Evolutionary conservation across 2,113 vertebrate genomes (phyloP), one percentile per base, ranked within the genome.

Genomic region (Carettochelys insculpta): DNA sequence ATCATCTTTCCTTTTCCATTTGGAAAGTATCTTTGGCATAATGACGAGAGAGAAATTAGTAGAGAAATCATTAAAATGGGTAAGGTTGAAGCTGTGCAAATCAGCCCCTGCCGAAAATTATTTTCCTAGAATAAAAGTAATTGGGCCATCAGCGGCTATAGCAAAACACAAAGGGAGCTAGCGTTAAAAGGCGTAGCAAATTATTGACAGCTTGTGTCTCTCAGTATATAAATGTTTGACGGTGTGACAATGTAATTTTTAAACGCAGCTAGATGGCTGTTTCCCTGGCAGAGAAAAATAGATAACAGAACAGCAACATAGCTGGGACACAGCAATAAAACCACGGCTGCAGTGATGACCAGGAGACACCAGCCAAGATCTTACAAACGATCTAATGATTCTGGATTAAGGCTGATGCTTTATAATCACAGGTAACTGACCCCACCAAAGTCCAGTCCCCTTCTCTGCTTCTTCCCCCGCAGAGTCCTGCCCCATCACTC

Each of bases 1-100:
- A 95, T 71, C 90, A 80, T 48, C 93, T 82, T 91, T 94, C 91
- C 83, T 85, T 89, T 95, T 86, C 89, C 90, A 92, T 94, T 93
- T 41, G 78, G 93, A 96, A 97, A 88, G 87, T 90, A 51, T 41
- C 84, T 61, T 45, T 50, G 31, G 94, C 90, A 90, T 29, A n/a
- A 19, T 87, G 83, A 91, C 91, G 87, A 90, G 73, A 6, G 80
- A 0, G 75, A 86, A 93, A 95, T 96, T 94, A 96, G 95, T 45
- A 90, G 82, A 91, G 96, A 83, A 88, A 90, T 93, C 84, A 82
- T 94, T 22, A 86, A 92, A 47, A 91, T 92, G 76, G 47, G 2
- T 1, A 31, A 84, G 76, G 89, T 83, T 3, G 7, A 20, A 47
- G 38, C 12, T 1, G 54, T 96, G 78, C 79, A 13, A 82, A 92